phyloP scores from a whole-genome alignment of 2,888 invertebrate species.

The Stratiomys singularior region DNA sequence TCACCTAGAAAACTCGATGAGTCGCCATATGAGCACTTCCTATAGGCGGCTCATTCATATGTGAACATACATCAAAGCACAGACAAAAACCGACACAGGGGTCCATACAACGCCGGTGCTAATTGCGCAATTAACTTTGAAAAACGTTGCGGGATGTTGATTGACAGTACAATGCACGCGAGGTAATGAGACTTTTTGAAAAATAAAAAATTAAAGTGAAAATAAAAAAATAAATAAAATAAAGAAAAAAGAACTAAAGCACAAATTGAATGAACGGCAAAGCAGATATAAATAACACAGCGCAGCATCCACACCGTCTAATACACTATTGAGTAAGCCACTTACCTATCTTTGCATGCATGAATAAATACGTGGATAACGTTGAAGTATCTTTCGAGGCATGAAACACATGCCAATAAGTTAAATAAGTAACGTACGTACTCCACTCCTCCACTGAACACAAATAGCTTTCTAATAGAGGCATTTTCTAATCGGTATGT shows the following conservation, averaged over 20 bases:
- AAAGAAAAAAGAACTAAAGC: not conserved
- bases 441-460: not conserved
- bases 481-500: not conserved
- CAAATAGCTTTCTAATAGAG: not conserved
- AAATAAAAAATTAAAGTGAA: no score
- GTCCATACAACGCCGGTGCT: not conserved
- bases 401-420: no score
- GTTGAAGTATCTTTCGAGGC: no score
- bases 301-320: no score
- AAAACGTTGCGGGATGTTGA: not conserved
- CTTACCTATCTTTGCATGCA: no score
- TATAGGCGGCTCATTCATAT: not conserved
- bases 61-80: not conserved
- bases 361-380: no score
- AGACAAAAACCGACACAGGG: constrained; percentile 1
- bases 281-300: not conserved
- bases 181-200: not conserved
- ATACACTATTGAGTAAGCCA: no score
- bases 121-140: constrained; percentile 16
- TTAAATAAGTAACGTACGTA: no score
- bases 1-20: not conserved
- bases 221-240: not conserved
- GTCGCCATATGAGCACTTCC: no score
- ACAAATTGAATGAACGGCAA: not conserved
- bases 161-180: constrained; percentile 7